Base-by-base conservation (phyloP, 2,888 invertebrate species). In the Druceiella hillmani region DNA sequence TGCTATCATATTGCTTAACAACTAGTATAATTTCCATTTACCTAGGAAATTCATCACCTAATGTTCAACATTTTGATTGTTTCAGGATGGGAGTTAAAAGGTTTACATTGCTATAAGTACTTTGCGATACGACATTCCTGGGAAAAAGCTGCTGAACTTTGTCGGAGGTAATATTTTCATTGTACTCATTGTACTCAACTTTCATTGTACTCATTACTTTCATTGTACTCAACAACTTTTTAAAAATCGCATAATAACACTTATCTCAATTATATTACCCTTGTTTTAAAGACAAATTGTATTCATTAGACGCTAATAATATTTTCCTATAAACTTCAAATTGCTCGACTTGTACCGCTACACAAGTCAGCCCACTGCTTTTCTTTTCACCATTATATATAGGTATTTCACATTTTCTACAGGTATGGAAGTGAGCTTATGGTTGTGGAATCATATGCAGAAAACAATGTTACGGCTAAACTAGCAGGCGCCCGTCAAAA, bases 401-500 rank as follows among this genome's bases (percentile, higher is more conserved):
- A 6, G 6, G n/a, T 28, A 10, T 28, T 28, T 10, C n/a, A n/a
- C n/a, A 48, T 47, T 50, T 48, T 41, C 66, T 69, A 41, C 62
- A 94, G 95, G 67, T 95, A 95, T 66, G 95, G 95, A 55, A 91
- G 93, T 70, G 91, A 93, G 58, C 68, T 97, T 53, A 90, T 93
- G 74, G 82, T 90, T 43, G 85, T 95, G 51, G 92, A 93, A 59
- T 86, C 84, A 26, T 91, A 87, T 64, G 76, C 79, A 47, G 93
- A 95, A 74, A 95, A 95, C 69, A 92, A 93, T 62, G 80, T 89
- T 67, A 88, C 94, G 14, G 81, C 89, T 42, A 76, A 76, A 45
- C 79, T 94, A 74, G 85, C 89, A 27, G 75, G 78, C 47, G 61
- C 73, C 48, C 77, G 78, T 52, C 75, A 79, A 44, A 81, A 80